A percentile compares a stretch with the other conserved stretches of the same genome.
phyloP scores from a whole-genome alignment of 2,888 invertebrate genomes.

The Mimachlamys varia region DNA sequence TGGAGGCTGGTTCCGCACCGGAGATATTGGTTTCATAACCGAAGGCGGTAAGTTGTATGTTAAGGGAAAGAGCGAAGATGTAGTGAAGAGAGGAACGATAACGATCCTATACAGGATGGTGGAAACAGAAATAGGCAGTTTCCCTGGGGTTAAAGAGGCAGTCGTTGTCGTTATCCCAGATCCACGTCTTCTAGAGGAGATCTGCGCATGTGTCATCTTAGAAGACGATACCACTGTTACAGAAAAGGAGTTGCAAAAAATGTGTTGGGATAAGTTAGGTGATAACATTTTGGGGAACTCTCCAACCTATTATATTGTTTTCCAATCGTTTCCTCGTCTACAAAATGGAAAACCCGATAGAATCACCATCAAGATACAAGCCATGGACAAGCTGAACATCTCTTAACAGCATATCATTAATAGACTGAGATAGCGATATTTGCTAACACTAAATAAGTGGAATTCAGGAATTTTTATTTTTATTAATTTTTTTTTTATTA shows the following conservation, averaged over 20 bases:
- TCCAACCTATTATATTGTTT: background rate
- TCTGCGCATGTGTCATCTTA: background rate
- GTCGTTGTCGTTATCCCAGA: background rate
- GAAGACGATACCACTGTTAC: background rate
- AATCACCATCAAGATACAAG: background rate
- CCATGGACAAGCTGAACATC: conserved; percentile 10
- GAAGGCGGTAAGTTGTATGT: no score
- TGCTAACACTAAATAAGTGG: no score
- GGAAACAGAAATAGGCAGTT: background rate
- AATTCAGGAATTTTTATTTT: no score
- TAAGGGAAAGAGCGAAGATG: no score
- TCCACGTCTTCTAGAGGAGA: background rate
- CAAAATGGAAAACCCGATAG: background rate
- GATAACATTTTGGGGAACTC: background rate
- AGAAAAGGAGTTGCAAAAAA: background rate
- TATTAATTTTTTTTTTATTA: no score
- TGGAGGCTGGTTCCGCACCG: no score
- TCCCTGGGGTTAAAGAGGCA: background rate
- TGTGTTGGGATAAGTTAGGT: background rate
- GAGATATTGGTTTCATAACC: no score
- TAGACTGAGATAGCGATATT: no score
- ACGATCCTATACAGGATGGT: no score
- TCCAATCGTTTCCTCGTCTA: background rate
- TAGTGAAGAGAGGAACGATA: no score
- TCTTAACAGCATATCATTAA: no score